phyloP scores from a whole-genome alignment of 2,113 vertebrate genomes.

The Arizona elegans region DNA sequence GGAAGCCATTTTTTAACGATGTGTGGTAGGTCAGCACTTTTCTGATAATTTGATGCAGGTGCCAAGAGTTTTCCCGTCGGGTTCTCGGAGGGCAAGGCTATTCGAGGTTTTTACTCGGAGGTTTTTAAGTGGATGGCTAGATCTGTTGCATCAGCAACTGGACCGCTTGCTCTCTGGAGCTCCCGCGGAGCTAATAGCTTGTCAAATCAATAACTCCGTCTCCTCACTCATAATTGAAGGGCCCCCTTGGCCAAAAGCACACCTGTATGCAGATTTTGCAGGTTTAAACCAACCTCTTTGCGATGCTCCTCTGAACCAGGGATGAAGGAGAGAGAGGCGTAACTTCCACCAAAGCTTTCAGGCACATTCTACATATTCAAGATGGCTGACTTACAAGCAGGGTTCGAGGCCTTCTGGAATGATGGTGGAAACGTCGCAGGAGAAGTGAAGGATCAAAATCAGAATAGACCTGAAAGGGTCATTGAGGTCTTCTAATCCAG shows the following conservation, averaged over 20 bases:
- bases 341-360: rapidly evolving
- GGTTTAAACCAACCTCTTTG: slow-evolving; percentile 44
- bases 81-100: neutral
- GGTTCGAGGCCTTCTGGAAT: neutral
- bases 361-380: too few species aligned
- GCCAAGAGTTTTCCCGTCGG: neutral
- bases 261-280: slow-evolving; percentile 46
- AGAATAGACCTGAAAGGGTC: too few species aligned
- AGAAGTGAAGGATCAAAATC: neutral
- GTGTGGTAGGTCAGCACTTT: slow-evolving; percentile 43
- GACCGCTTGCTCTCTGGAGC: slow-evolving; percentile 23
- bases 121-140: neutral
- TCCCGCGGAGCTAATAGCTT: slow-evolving; percentile 58
- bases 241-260: slow-evolving; percentile 60
- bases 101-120: slow-evolving; percentile 8
- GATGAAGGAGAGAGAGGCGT: neutral
- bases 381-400: rapidly evolving
- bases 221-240: slow-evolving; percentile 42
- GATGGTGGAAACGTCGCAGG: rapidly evolving
- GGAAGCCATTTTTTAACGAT: slow-evolving; percentile 29
- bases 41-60: slow-evolving; percentile 35
- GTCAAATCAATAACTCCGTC: slow-evolving; percentile 64
- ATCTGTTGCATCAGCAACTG: slow-evolving; percentile 57
- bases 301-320: neutral
- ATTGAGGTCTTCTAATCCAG: too few species aligned